Conservation (phyloP, 2,113 vertebrate species). For the Caloenas nicobarica region DNA sequence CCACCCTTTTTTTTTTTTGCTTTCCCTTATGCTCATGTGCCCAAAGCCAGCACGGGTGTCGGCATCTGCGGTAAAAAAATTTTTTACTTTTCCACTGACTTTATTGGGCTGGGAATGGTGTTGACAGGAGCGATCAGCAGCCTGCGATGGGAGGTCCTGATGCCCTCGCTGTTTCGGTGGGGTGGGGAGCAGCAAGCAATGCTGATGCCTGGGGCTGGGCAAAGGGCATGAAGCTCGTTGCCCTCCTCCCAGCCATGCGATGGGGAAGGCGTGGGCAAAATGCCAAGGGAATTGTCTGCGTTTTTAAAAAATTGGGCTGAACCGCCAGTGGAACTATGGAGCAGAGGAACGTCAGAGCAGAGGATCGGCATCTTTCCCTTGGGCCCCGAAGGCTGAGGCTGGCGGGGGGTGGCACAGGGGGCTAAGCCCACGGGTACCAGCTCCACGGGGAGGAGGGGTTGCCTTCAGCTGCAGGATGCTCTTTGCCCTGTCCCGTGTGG, state of each 20-base stretch:
- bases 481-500: accelerated
- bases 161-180: not conserved
- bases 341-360: not conserved
- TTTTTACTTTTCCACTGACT: not conserved
- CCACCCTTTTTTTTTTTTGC: not conserved
- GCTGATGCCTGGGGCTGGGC: not conserved
- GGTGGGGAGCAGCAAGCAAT: not conserved
- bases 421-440: not conserved
- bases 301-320: not conserved
- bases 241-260: accelerated
- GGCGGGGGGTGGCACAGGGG: not conserved
- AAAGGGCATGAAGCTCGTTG: not conserved
- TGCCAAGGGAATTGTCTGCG: not conserved
- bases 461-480: not conserved
- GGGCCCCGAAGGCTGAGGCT: not conserved
- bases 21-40: not conserved
- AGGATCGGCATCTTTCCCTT: not conserved
- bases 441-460: accelerated
- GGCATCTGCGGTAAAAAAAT: not conserved
- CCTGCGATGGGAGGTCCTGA: not conserved
- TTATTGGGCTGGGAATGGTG: not conserved
- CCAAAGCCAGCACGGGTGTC: not conserved
- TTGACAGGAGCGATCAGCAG: not conserved
- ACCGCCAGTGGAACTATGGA: accelerated
- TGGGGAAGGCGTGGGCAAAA: not conserved